Conservation (phyloP, 2,888 invertebrate species). For the Cantharis nigra region DNA sequence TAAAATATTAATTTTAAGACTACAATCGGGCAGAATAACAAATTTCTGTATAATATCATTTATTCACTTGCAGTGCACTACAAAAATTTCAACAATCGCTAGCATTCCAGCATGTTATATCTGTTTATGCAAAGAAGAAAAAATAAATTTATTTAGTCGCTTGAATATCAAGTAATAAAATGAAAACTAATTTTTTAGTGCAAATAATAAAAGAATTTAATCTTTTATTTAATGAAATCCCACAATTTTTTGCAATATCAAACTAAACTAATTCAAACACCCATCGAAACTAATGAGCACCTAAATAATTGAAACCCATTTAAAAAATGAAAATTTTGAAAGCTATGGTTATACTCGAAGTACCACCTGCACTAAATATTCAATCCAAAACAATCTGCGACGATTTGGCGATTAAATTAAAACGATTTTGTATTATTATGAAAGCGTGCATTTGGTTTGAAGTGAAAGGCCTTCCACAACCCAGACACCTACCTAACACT, state of each 20-base stretch:
- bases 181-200: no score
- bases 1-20: no score
- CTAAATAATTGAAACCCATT: not conserved
- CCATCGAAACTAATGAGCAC: not conserved
- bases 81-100: no score
- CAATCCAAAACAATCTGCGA: constrained; percentile 56
- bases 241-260: not conserved
- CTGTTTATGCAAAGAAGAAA: no score
- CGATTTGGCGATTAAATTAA: constrained; percentile 52
- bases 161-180: no score
- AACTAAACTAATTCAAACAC: not conserved
- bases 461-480: constrained; percentile 38
- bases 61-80: no score
- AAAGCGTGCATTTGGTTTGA: constrained; percentile 41
- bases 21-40: no score
- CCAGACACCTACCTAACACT: constrained; percentile 60
- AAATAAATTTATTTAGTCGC: no score
- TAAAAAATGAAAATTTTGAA: not conserved
- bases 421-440: constrained; percentile 52
- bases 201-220: no score
- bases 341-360: constrained; percentile 36
- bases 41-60: no score
- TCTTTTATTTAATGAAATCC: no score
- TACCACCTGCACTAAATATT: constrained; percentile 58
- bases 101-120: no score